Percentiles rank a stretch among this genome's conserved stretches.
These are phyloP conservation scores for Gorsachius goisagi DNA, from an alignment of 2,113 vertebrate species.

Conservation along the genomic window DNA sequence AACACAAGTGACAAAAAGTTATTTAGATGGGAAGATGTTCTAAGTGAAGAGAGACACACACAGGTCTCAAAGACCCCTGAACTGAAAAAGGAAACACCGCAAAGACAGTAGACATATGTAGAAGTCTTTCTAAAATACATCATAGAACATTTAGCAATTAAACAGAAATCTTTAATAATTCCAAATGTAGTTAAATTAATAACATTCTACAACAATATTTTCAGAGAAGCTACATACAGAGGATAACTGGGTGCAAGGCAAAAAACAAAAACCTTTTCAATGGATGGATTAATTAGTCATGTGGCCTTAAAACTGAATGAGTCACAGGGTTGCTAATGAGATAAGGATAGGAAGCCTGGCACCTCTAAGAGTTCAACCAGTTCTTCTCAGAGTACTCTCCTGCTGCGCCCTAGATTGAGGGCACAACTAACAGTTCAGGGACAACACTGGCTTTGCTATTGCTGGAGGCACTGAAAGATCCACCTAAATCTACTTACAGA, in stretches of 20 bases:
- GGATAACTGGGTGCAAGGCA: background rate
- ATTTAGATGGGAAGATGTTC: background rate
- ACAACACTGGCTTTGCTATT: background rate
- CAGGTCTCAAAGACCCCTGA: background rate
- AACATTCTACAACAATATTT: background rate
- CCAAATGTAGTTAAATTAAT: background rate
- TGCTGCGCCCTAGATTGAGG: conserved; percentile 37
- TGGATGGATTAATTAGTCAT: conserved; percentile 30
- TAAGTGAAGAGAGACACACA: background rate
- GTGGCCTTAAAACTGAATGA: conserved; percentile 4
- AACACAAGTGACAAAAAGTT: background rate
- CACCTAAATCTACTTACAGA: background rate
- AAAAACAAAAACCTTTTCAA: background rate
- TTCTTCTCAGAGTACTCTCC: background rate
- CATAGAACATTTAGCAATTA: background rate
- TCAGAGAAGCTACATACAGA: background rate
- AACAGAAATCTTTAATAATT: background rate
- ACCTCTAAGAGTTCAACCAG: conserved; percentile 14
- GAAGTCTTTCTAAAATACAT: background rate
- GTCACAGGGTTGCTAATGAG: conserved; percentile 49
- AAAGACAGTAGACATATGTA: background rate
- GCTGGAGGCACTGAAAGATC: background rate
- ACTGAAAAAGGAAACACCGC: background rate
- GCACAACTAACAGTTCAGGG: background rate
- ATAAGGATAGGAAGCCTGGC: conserved; percentile 43